phyloP scores from a whole-genome alignment of 2,797 vertebrate species.

The Centropyge bicolor region DNA sequence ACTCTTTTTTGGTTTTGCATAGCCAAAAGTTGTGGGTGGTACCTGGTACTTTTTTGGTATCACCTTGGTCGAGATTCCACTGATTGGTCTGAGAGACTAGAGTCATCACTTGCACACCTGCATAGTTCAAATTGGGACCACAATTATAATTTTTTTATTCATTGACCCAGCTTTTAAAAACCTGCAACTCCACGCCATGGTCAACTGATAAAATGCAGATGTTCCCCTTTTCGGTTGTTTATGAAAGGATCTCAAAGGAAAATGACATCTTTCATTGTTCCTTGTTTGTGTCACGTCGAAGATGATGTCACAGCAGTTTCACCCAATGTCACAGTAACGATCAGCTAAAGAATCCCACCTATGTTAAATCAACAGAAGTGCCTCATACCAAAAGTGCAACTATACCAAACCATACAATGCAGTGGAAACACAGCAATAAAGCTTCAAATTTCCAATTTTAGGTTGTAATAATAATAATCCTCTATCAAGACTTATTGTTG shows the following conservation, averaged over 20 bases:
- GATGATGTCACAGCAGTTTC: background rate
- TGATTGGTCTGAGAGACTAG: background rate
- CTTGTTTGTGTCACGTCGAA: background rate
- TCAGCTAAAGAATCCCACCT: too few relatives aligned
- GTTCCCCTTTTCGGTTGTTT: too few relatives aligned
- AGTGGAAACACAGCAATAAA: background rate
- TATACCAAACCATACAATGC: too few relatives aligned
- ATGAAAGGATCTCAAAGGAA: background rate
- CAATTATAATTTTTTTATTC: too few relatives aligned
- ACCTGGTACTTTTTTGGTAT: background rate
- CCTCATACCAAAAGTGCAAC: too few relatives aligned
- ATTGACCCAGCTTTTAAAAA: background rate
- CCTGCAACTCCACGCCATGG: too few relatives aligned
- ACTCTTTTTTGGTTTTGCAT: background rate
- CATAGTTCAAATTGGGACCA: too few relatives aligned
- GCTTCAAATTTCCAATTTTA: constrained; percentile 10
- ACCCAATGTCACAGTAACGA: too few relatives aligned
- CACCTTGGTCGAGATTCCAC: too few relatives aligned
- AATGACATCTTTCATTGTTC: background rate
- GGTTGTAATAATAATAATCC: background rate
- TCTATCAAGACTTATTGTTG: background rate
- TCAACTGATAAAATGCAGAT: too few relatives aligned
- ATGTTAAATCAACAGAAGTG: too few relatives aligned
- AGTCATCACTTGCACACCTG: background rate
- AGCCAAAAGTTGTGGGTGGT: background rate